phyloP scores from a whole-genome alignment of 37 sponge, comb jelly and placozoan species.

The Beroe forskalii region DNA sequence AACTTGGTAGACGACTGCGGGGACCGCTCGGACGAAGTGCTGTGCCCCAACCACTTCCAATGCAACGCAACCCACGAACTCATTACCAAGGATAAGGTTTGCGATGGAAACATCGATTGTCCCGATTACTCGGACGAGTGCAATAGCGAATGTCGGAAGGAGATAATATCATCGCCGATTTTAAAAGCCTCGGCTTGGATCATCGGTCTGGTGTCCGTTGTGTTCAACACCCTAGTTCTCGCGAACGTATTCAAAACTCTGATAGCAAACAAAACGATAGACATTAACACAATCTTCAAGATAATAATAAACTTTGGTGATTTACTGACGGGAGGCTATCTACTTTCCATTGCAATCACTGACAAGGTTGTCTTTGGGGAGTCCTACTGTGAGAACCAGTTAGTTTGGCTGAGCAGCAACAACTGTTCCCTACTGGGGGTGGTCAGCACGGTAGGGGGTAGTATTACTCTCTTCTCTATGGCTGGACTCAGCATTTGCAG shows the following conservation, averaged over 20 bases:
- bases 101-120: not conserved
- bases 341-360: not conserved
- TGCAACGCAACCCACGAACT: not conserved
- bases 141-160: not conserved
- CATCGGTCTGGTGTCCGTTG: not conserved
- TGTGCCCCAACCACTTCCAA: not conserved
- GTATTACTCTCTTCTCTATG: not conserved
- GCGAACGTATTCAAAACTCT: not conserved
- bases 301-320: not conserved
- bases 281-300: not conserved
- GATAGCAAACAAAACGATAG: not conserved
- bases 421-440: not conserved
- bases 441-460: not conserved
- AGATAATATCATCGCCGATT: not conserved
- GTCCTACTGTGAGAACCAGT: not conserved
- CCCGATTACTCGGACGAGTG: constrained; percentile 5
- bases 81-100: not conserved
- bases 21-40: not conserved
- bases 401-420: not conserved
- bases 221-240: not conserved
- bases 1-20: constrained; percentile 3
- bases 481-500: not conserved
- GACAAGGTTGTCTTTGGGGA: not conserved
- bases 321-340: not conserved
- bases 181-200: not conserved